A percentile compares a stretch with the other conserved stretches of the same genome.
Evolutionary conservation across 2,113 vertebrate genomes (phyloP).

Genomic region (Hydrochoerus hydrochaeris): DNA sequence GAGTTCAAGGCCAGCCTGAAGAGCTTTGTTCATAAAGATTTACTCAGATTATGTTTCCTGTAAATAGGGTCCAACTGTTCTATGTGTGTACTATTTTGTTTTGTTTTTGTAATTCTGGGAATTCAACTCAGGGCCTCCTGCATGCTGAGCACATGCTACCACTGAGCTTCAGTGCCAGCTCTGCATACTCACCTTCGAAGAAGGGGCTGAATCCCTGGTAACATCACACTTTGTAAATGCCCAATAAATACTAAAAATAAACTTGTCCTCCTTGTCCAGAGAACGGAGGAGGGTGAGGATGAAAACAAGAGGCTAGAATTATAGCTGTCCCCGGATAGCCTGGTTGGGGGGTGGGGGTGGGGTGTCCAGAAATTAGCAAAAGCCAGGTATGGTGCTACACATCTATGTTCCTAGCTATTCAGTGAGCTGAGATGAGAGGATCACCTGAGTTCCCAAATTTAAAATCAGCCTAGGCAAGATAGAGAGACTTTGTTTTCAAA

Average conservation of each 20-base stretch:
- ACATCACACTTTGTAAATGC: background rate
- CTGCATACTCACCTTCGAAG: background rate
- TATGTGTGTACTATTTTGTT: background rate
- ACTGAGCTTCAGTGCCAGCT: too few species aligned
- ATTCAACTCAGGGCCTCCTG: too few species aligned
- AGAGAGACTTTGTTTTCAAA: background rate
- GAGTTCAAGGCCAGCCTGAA: background rate
- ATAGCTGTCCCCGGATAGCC: background rate
- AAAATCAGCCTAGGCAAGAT: background rate
- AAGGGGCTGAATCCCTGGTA: background rate
- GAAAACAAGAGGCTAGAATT: conserved; percentile 16
- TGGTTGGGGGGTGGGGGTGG: background rate
- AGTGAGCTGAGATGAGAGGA: background rate
- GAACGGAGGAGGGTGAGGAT: background rate
- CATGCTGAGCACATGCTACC: background rate
- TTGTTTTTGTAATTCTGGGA: background rate
- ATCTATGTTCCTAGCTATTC: background rate
- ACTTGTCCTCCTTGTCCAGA: background rate
- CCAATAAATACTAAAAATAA: background rate
- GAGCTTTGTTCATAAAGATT: background rate
- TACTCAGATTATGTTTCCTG: background rate
- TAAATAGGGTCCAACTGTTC: background rate
- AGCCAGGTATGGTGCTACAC: background rate
- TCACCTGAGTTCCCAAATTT: background rate
- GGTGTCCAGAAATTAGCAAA: background rate